Evolutionary conservation across 1,140 invertebrate genomes (phyloP), one percentile per base, ranked within the genome.

Genomic region (Drosophila kikkawai): DNA sequence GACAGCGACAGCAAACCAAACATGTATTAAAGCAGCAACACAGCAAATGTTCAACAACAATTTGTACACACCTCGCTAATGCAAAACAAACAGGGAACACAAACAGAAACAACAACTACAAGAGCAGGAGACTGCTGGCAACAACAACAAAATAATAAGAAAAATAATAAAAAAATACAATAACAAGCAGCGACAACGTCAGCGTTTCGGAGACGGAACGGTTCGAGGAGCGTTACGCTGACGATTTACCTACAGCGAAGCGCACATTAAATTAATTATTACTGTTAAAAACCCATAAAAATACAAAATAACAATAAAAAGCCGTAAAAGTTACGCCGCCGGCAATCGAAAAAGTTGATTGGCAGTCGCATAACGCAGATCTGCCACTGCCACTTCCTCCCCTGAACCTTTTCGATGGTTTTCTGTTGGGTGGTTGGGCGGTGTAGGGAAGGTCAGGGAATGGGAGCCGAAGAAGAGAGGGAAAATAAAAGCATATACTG

Each of bases 281-380:
- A 85, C 82, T 80, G 85, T 90, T 90, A 90, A 90, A 90, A 90
- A 90, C 57, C 70, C 78, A 85, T 90, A 85, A 87, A 90, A 84
- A 65, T 58, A 60, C 44, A 67, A 84, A 80, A 88, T 88, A 81
- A 79, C 75, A 82, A 88, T 84, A 80, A 88, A 88, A 79, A 76
- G 75, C 68, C 79, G 55, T 88, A 90, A 88, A 84, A 81, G 78
- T 79, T 80, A 73, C 78, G 77, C 77, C 68, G 57, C 48, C 32
- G 58, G 60, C 61, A 74, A 73, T 80, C 64, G 65, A 69, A 71
- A 77, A 78, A 59, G 56, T 80, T 81, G 85, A 90, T 90, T 87
- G 73, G 69, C 74, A 88, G 69, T 75, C 85, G 63, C 60, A 58
- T 45, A 79, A 63, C 77, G 80, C 45, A 47, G 6, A 29, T 13